Conservation (phyloP, 2,113 vertebrate genomes). For the Phycodurus eques region DNA sequence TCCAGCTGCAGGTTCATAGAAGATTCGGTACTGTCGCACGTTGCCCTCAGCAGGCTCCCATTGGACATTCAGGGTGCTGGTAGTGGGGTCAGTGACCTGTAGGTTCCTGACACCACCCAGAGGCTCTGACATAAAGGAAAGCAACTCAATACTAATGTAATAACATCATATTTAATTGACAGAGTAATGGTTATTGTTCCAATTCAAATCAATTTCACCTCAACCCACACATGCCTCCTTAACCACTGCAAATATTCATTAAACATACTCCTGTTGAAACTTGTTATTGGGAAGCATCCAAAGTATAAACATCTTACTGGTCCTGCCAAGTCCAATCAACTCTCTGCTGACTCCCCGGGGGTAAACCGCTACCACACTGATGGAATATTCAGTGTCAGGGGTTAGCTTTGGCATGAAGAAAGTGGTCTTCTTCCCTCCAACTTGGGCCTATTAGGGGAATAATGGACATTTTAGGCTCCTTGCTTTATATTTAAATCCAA, state of each 20-base stretch:
- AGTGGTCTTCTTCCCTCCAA: constrained; percentile 88
- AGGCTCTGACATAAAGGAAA: constrained; percentile 76
- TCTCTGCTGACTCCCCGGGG: constrained; percentile 78
- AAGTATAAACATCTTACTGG: constrained; percentile 76
- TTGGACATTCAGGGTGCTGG: constrained; percentile 85
- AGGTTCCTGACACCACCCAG: constrained; percentile 88
- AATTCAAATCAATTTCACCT: not conserved
- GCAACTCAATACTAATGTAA: not conserved
- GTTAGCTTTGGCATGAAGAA: constrained; percentile 89
- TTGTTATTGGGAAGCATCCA: not conserved
- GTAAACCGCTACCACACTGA: constrained; percentile 85
- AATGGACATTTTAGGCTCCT: not conserved
- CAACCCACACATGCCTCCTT: not conserved
- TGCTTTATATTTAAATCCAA: not conserved
- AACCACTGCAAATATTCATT: not conserved
- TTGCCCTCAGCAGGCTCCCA: constrained; percentile 94
- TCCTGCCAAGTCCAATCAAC: constrained; percentile 88
- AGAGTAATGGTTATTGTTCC: not conserved
- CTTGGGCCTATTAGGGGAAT: constrained; percentile 70
- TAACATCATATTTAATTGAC: not conserved
- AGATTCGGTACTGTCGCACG: constrained; percentile 88
- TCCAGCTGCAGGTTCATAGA: constrained; percentile 81
- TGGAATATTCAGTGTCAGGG: constrained; percentile 87
- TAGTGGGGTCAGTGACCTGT: constrained; percentile 89
- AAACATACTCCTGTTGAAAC: not conserved